phyloP scores from a whole-genome alignment of 2,113 vertebrate genomes.

The Onychostruthus taczanowskii region DNA sequence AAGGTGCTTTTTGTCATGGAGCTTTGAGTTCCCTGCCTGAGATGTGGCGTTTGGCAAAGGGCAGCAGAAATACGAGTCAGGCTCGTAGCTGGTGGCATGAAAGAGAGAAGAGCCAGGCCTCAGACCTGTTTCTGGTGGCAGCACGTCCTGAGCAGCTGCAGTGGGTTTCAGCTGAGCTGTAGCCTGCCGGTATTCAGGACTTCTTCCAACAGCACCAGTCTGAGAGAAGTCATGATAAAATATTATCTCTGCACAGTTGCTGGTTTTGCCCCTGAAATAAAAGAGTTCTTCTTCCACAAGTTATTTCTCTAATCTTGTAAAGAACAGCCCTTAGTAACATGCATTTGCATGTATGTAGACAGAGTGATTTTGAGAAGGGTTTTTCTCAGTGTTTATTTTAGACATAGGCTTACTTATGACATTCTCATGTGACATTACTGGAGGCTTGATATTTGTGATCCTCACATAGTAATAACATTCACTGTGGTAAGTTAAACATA shows the following conservation, averaged over 20 bases:
- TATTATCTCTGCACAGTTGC: background rate
- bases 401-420: background rate
- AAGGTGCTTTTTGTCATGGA: background rate
- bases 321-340: background rate
- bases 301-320: background rate
- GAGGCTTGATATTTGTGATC: slow-evolving; percentile 32
- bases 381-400: slow-evolving; percentile 19
- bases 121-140: slow-evolving; percentile 32
- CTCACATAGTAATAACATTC: slow-evolving; percentile 18
- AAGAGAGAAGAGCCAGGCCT: background rate
- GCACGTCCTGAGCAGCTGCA: slow-evolving; percentile 32
- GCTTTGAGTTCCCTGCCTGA: background rate
- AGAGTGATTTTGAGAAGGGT: background rate
- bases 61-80: background rate
- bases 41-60: background rate
- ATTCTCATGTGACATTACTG: slow-evolving; percentile 35
- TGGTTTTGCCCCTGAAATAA: background rate
- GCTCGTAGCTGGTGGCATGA: background rate
- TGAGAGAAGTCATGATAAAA: background rate
- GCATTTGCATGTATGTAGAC: background rate
- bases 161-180: slow-evolving; percentile 12
- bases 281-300: background rate
- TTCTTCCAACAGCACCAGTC: background rate
- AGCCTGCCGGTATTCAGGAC: background rate
- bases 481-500: slow-evolving; percentile 36